Percentiles rank a stretch among this genome's conserved stretches.
These are phyloP conservation scores for Halocaridina rubra DNA, from an alignment of 2,888 invertebrate species.

Conservation along the genomic window DNA sequence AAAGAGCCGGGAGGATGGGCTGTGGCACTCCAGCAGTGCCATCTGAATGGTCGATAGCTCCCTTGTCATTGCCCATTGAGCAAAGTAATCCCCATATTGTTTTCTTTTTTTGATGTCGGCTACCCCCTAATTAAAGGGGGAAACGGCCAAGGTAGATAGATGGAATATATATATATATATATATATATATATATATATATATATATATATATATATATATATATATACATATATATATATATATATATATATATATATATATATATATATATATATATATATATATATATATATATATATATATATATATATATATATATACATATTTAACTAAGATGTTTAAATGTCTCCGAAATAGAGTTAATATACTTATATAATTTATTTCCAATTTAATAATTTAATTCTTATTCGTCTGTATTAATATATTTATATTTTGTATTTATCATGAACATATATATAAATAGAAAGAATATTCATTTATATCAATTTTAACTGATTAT, in stretches of 20 bases:
- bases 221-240: conserved; percentile 36
- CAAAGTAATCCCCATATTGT: no score
- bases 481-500: conserved; percentile 9
- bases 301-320: background rate
- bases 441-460: conserved; percentile 27
- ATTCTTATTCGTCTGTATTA: conserved; percentile 17
- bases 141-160: no score
- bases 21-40: no score
- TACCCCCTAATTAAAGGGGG: no score
- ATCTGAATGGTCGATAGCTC: no score
- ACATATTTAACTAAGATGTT: no score
- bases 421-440: conserved; percentile 6
- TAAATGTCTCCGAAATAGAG: background rate
- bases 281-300: conserved; percentile 31
- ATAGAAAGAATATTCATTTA: conserved; percentile 16
- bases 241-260: conserved; percentile 34
- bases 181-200: conserved; percentile 33
- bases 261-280: conserved; percentile 39
- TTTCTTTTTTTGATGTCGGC: no score
- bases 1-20: no score
- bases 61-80: no score
- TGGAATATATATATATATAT: no score
- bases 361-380: background rate
- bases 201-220: conserved; percentile 39
- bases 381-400: background rate